Base-by-base conservation (phyloP, 1,140 invertebrate species). In the Megalopta genalis region DNA sequence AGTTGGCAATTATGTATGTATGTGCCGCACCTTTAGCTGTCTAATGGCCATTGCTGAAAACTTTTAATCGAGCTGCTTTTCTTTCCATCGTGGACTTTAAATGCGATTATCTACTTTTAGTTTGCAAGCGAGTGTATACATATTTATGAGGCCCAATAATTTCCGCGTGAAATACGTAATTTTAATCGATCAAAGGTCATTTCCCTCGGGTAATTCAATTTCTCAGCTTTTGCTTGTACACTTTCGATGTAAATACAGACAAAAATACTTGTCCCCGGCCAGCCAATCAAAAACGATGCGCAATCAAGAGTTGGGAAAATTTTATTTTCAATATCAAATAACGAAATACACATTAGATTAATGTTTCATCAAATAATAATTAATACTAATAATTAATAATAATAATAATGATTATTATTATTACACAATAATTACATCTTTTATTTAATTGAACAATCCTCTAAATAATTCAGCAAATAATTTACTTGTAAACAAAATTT, bases 81-180 rank as follows among this genome's bases (percentile, higher is more conserved):
- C 54, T 57, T 57, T n/a, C 54, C 8, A n/a, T 57, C 54, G 18
- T 23, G 5, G 54, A 57, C 54, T 57, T 57, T 23, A 57, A 57
- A n/a, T 57, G 21, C n/a, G 54, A 57, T 57, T 57, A 57, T 57
- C 54, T 57, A 21, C 54, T 57, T 57, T 57, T n/a, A 57, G 54
- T 57, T 57, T 57, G 8, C n/a, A n/a, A 57, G 54, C n/a, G 54
- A 57, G 18, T 57, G 21, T 57, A 57, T 57, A 57, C 54, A 57
- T 57, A 57, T 57, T 57, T 57, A 57, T 57, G 54, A 57, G 54
- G 21, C 54, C n/a, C 54, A n/a, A n/a, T 57, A n/a, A 57, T 57
- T 57, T 57, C 54, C 54, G 6, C 18, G 54, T 57, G 8, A 57
- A 57, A 57, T 57, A n/a, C n/a, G 54, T 57, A 57, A 57, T 57